phyloP scores from a whole-genome alignment of 1,140 invertebrate genomes.

The Bradysia coprophila region DNA sequence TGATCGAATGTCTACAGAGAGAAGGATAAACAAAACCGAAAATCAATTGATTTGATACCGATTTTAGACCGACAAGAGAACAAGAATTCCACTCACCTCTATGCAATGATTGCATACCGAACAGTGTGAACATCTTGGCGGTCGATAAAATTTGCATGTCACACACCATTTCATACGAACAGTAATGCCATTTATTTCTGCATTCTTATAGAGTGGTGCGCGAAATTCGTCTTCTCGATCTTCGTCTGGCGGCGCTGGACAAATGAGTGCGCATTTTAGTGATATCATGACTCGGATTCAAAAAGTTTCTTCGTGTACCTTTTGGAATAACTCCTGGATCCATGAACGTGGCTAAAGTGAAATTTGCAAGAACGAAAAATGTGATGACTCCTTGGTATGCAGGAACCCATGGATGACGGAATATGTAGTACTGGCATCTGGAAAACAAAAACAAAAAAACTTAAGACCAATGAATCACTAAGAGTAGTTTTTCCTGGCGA shows the following conservation, averaged over 20 bases:
- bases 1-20: conserved; percentile 94
- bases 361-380: conserved; percentile 94
- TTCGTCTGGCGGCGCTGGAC: conserved; percentile 84
- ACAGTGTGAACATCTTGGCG: conserved; percentile 96
- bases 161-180: conserved; percentile 99
- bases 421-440: conserved; percentile 74
- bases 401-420: conserved; percentile 71
- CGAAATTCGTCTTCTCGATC: conserved; percentile 92
- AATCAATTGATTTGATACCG: not conserved
- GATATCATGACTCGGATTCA: too few relatives aligned
- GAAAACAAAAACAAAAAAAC: conserved; percentile 25
- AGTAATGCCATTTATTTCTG: conserved; percentile 95
- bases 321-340: conserved; percentile 97
- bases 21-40: conserved; percentile 10
- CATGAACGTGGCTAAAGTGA: conserved; percentile 96
- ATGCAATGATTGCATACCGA: conserved; percentile 98
- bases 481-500: too few relatives aligned
- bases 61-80: not conserved
- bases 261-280: not conserved
- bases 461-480: too few relatives aligned
- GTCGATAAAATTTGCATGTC: conserved; percentile 98
- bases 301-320: too few relatives aligned
- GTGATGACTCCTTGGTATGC: conserved; percentile 86
- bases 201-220: conserved; percentile 93
- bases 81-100: conserved; percentile 46